A percentile compares a stretch with the other conserved stretches of the same genome.
phyloP scores from a whole-genome alignment of 2,888 invertebrate species.

The Iphiclides podalirius region DNA sequence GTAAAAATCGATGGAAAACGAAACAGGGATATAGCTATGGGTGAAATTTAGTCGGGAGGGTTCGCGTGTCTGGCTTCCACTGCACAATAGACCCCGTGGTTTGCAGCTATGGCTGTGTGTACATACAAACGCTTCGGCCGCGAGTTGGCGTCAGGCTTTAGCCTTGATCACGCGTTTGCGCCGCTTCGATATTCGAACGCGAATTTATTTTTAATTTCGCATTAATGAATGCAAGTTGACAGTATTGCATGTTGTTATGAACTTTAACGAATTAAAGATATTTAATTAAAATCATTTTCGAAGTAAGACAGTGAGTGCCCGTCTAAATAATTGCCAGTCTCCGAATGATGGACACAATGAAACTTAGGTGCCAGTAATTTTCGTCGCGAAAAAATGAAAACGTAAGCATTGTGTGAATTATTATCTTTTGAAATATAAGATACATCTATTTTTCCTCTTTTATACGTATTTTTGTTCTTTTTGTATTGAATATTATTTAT shows the following conservation, averaged over 20 bases:
- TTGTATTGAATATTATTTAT: too few relatives aligned
- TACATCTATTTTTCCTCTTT: too few relatives aligned
- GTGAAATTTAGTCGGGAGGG: slow-evolving; percentile 51
- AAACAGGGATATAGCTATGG: slow-evolving; percentile 47
- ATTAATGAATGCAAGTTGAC: slow-evolving; percentile 22
- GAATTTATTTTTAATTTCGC: slow-evolving; percentile 32
- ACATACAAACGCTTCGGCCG: slow-evolving; percentile 46
- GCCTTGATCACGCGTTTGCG: slow-evolving; percentile 71
- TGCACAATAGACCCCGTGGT: slow-evolving; percentile 66
- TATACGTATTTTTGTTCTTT: too few relatives aligned
- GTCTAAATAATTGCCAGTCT: slow-evolving; percentile 44
- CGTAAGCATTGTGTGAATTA: slow-evolving; percentile 63
- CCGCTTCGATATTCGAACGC: slow-evolving; percentile 49
- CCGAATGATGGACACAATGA: slow-evolving; percentile 64
- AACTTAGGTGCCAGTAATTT: slow-evolving; percentile 61
- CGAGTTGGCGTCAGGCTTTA: slow-evolving; percentile 71
- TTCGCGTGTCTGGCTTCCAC: slow-evolving; percentile 66
- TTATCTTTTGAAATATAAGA: slow-evolving; percentile 31
- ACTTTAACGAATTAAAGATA: slow-evolving; percentile 34
- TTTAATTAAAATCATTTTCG: slow-evolving; percentile 37
- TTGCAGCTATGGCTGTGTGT: slow-evolving; percentile 58
- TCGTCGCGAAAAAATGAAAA: slow-evolving; percentile 71
- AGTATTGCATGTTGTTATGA: slow-evolving; percentile 27
- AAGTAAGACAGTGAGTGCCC: slow-evolving; percentile 47
- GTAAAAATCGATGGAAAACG: slow-evolving; percentile 42